Base-by-base conservation (phyloP, 1,140 invertebrate genomes). In the Macrostomum lignano region DNA sequence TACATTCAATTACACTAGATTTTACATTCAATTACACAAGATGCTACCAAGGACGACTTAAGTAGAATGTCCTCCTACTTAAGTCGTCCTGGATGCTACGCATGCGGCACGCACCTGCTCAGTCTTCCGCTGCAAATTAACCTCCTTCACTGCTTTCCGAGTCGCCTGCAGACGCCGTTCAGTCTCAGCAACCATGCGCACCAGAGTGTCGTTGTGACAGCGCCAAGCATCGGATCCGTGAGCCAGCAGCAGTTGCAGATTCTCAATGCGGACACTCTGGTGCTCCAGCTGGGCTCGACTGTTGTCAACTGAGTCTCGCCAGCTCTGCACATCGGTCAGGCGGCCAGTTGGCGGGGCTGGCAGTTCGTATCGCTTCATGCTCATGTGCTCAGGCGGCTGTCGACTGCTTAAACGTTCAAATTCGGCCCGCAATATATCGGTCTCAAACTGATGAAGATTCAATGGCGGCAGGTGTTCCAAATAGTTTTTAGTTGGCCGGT, bases 401-500 rank as follows among this genome's bases (percentile, higher is more conserved):
- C 78, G 64, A 44, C 76, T 73, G 49, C 81, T 71, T 36, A 93
- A 65, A 33, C 84, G 57, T 52, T 93, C 82, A 63, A 84, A 81
- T 61, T 94, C 84, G 43, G 70, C 71, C 46, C 73, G 72, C 64
- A 93, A 69, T 11, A 84, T 67, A 21, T 74, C 67, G 0, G 82
- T 91, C 66, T 69, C 40, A 93, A 6, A 67, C 55, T 36, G 66
- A 69, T 25, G 76, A 66, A 14, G 5, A 43, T 72, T 75, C 1
- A 76, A 59, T 1, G 69, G 52, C 2, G 73, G 72, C 17, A 91
- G 57, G 52, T 82, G 71, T 56, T 93, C 82, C 36, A 94, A 52
- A 56, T 94, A 94, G 60, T 93, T 93, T 54, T 93, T 93, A 1
- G 81, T 91, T 2, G 84, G 82, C 42, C 81, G 65, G 47, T 86